Evolutionary conservation across 2,888 invertebrate species (phyloP).

Genomic region (Xylota segnis): DNA sequence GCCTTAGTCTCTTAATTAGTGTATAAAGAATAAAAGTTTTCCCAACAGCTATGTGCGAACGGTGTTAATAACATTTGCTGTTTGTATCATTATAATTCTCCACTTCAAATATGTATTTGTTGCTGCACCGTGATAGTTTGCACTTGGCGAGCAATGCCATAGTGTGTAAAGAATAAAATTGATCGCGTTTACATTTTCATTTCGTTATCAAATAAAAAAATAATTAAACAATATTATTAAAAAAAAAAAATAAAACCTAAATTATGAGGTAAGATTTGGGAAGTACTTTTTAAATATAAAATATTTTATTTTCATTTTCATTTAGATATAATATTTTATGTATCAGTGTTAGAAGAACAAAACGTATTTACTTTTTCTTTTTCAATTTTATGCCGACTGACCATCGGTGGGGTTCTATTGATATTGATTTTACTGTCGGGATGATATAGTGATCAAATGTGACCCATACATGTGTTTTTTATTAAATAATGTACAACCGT

Average conservation of each 20-base stretch:
- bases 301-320: constrained; percentile 40
- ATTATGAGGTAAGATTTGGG: constrained; percentile 84
- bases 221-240: constrained; percentile 75
- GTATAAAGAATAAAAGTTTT: constrained; percentile 64
- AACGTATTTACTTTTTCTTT: not conserved
- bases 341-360: not conserved
- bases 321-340: constrained; percentile 28
- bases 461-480: not conserved
- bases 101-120: constrained; percentile 55
- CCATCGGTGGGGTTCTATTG: constrained; percentile 43
- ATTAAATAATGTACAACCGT: not conserved
- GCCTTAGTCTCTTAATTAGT: constrained; percentile 51
- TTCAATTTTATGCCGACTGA: constrained; percentile 13
- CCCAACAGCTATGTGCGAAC: constrained; percentile 73
- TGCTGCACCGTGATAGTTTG: constrained; percentile 77
- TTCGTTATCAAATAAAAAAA: constrained; percentile 79
- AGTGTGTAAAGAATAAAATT: constrained; percentile 80
- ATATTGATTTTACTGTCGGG: constrained; percentile 23
- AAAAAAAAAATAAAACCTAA: constrained; percentile 73
- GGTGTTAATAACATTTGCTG: constrained; percentile 64
- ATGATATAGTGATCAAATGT: constrained; percentile 4
- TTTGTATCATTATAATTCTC: constrained; percentile 63
- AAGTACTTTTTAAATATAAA: constrained; percentile 76
- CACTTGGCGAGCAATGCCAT: constrained; percentile 85
- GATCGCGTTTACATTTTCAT: constrained; percentile 84